Evolutionary conservation across 2,888 invertebrate species (phyloP), one percentile per base, ranked within the genome.

Genomic region (Theodoxus fluviatilis): DNA sequence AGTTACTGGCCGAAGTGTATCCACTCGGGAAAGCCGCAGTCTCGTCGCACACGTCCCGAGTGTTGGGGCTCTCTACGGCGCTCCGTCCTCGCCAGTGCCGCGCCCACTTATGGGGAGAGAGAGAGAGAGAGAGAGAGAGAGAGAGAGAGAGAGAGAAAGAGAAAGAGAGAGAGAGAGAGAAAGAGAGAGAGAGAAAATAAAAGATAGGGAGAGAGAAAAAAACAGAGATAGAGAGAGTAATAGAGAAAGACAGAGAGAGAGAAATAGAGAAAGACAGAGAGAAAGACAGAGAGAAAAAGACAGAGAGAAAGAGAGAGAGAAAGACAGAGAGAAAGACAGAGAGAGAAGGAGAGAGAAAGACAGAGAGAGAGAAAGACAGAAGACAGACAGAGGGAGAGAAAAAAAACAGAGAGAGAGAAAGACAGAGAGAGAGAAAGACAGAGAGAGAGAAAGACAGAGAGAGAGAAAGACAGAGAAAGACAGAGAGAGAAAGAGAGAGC

Each of bases 251-350:
- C n/a, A 52, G 18, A 52, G 52, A 9, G 9, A 9, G 67, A 52
- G n/a, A 31, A n/a, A 33, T 18, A 22, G 52, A 37, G 28, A 55
- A 37, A 67, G 67, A 55, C 7, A 52, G 55, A 38, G 37, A 55
- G 67, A 37, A 22, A 67, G 57, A 52, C n/a, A 52, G 52, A 52
- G 52, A 52, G n/a, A 55, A 15, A 52, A 57, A 37, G 35, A 33
- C 37, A 55, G 55, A 55, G 57, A 67, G 55, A 37, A 37, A 55
- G 52, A 18, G 52, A 52, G 67, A 67, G 37, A 52, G 28, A 67
- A 57, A 67, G 38, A 28, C 2, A 28, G 9, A 18, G 35, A 12
- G n/a, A 18, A 52, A 9, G 52, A 4, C n/a, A 52, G n/a, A 6
- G n/a, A 25, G 6, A 25, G n/a, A 6, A 52, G 6, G n/a, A 9